Evolutionary conservation across 2,113 vertebrate genomes (phyloP), one percentile per base, ranked within the genome.

Genomic region (Caretta caretta): DNA sequence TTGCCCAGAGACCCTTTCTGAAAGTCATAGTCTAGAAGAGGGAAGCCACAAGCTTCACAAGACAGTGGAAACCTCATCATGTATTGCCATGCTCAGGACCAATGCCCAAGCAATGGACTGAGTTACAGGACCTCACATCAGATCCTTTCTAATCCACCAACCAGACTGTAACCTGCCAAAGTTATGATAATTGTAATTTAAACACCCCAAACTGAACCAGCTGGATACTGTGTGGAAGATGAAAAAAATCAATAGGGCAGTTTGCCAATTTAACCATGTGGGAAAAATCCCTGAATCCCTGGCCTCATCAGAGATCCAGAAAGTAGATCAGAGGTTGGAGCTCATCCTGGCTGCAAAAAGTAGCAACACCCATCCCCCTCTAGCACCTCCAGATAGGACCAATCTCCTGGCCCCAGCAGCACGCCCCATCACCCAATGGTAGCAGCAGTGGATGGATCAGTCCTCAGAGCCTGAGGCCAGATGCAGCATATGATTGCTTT

Each of bases 61-160:
- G 19, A 42, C 38, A 75, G 69, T 5, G 38, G 22, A 11, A 38
- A 11, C 31, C 62, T 83, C 85, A 50, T 12, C 87, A 16, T 0
- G 0, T 25, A 49, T 16, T 51, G 76, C 31, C 75, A 29, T 75
- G 50, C 11, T 85, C 3, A 2, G 6, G 0, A 0, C 5, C 51
- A 46, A 4, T 81, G 42, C 46, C 10, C 10, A 25, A 50, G 50
- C 16, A 20, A 3, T 12, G 31, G 9, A 35, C 27, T 84, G 19
- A 56, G 31, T 3, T 48, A 7, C 1, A 50, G 3, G 19, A 51
- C 48, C 46, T 4, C 2, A 0, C 25, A 19, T 24, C 53, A 53
- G 13, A 49, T 17, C 3, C 76, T 1, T 53, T 35, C 46, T 90
- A 81, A 38, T 6, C 38, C 8, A 10, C 14, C 10, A 46, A 0